phyloP scores from a whole-genome alignment of 2,888 invertebrate species.

The Sarcophaga carnaria region DNA sequence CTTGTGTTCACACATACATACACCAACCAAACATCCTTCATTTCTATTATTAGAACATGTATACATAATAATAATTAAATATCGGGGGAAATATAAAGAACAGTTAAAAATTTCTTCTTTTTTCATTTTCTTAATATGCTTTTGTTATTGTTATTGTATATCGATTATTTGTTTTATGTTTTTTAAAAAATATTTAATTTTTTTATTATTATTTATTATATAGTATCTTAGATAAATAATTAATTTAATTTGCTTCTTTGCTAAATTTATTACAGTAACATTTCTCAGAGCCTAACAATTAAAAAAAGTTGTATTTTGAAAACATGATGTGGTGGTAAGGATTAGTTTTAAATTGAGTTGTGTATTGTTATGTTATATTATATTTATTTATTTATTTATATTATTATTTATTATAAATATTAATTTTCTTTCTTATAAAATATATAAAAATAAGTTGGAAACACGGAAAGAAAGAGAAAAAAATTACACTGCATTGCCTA shows the following conservation, averaged over 20 bases:
- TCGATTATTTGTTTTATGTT: not conserved
- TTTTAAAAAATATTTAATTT: conserved; percentile 56
- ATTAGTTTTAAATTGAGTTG: conserved; percentile 65
- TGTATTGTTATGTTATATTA: conserved; percentile 40
- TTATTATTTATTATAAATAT: not conserved
- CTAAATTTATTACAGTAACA: conserved; percentile 64
- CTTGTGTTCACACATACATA: conserved; percentile 21
- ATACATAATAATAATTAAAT: conserved; percentile 48
- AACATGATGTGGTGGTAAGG: conserved; percentile 69
- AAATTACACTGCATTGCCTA: no score
- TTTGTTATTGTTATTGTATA: not conserved
- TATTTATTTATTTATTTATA: not conserved
- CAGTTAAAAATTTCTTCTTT: conserved; percentile 52
- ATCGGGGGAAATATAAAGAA: conserved; percentile 48
- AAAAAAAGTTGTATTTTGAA: conserved; percentile 67
- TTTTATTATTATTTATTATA: conserved; percentile 21
- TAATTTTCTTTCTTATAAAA: not conserved
- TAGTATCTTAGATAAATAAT: conserved; percentile 60
- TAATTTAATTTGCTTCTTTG: conserved; percentile 49
- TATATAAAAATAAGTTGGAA: conserved; percentile 46
- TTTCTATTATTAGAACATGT: conserved; percentile 44
- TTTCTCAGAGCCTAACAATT: conserved; percentile 68
- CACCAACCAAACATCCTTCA: not conserved
- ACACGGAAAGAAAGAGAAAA: not conserved
- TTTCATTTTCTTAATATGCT: conserved; percentile 29